Evolutionary conservation across 2,797 vertebrate species (phyloP).

Genomic region (Lophius americanus): DNA sequence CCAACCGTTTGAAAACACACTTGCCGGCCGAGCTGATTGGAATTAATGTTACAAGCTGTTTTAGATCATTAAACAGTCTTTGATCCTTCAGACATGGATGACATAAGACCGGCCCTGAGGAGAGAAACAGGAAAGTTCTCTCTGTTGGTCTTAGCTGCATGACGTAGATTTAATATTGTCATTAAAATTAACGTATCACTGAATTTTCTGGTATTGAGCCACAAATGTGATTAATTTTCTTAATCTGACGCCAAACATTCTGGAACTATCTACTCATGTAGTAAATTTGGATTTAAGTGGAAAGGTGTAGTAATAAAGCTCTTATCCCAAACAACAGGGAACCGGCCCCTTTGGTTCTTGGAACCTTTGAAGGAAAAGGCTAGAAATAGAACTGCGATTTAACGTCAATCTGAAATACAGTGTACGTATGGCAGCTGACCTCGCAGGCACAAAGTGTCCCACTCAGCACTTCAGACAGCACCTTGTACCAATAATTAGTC

Average conservation of each 20-base stretch:
- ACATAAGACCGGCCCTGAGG: conserved; percentile 28
- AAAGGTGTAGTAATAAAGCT: too few species aligned
- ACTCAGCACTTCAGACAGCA: conserved; percentile 48
- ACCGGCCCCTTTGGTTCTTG: conserved; percentile 16
- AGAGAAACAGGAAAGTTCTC: background rate
- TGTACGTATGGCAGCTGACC: conserved; percentile 25
- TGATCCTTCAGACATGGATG: conserved; percentile 29
- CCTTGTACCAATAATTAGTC: conserved; percentile 42
- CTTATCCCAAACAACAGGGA: conserved; percentile 15
- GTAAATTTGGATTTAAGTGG: too few species aligned
- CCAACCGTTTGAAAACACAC: conserved; percentile 7
- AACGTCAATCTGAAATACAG: conserved; percentile 18
- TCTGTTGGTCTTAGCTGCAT: too few species aligned
- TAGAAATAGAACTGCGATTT: conserved; percentile 24
- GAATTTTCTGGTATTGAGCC: background rate
- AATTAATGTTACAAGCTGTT: conserved; percentile 10
- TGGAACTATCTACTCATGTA: background rate
- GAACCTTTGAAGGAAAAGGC: conserved; percentile 38
- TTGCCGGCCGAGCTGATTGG: conserved; percentile 17
- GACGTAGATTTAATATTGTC: too few species aligned
- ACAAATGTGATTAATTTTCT: conserved; percentile 10
- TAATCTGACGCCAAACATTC: background rate
- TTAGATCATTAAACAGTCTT: conserved; percentile 28
- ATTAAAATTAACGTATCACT: background rate
- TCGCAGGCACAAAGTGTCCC: background rate